Evolutionary conservation across 2,888 invertebrate species (phyloP), one percentile per base, ranked within the genome.

Genomic region (Tillus elongatus): DNA sequence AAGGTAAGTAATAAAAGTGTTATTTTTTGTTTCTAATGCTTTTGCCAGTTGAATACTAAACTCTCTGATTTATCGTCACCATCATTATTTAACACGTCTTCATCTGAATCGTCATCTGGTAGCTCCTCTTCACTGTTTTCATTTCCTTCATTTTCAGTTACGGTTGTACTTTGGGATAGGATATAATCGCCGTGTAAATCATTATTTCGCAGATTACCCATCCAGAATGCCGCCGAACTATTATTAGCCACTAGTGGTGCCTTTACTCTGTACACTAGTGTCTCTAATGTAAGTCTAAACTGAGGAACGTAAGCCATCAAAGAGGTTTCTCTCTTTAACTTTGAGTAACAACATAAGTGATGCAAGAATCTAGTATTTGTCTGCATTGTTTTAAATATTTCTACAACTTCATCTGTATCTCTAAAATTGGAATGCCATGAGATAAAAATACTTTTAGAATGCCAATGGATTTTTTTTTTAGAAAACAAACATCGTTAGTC

Each of bases 151-250:
- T 44, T 47, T 12, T 49, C 46, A 9, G 47, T 43, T 8, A 43
- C 48, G 14, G 34, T 40, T 2, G 58, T 52, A 36, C 51, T 57
- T 42, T 85, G 84, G 11, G 80, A 73, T 12, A 73, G 56, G 46
- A 87, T 79, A 47, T 80, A 75, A 59, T 82, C 79, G 0, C 88
- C 92, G 51, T 86, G 77, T 35, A 93, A 70, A 62, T 89, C 80
- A 58, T 82, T 82, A 62, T 92, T 91, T 55, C 82, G 81, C 36
- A 93, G 73, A 66, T 84, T 87, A 1, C 91, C 92, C 74, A 92
- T 79, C 79, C 86, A 87, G 64, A 93, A 91, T 1, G 87, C 90
- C 34, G 79, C 77, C 0, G 79, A 74, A 56, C 88, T 89, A 50
- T 85, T 79, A 61, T 91, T 90, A 2, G 82, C 75, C 0, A 81